A percentile compares a stretch with the other conserved stretches of the same genome.
phyloP scores from a whole-genome alignment of 2,113 vertebrate species.

The Guaruba guarouba region DNA sequence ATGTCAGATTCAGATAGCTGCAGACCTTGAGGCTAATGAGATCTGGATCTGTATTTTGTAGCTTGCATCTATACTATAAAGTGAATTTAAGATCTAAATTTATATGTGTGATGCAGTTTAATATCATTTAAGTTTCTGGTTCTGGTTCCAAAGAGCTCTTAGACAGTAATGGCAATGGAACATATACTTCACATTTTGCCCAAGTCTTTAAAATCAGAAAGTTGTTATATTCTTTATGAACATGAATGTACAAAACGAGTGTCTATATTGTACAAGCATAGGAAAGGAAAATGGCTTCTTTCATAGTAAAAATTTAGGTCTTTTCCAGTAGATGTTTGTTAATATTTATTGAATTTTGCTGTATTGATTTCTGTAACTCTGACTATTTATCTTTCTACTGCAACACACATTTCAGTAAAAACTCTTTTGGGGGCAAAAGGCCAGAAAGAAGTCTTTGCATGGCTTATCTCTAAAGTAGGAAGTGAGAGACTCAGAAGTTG shows the following conservation, averaged over 20 bases:
- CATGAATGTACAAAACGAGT: neutral
- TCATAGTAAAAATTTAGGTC: constrained; percentile 31
- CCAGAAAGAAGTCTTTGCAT: constrained; percentile 66
- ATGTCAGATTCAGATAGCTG: constrained; percentile 63
- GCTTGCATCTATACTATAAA: constrained; percentile 52
- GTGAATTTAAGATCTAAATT: constrained; percentile 65
- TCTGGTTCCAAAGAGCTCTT: constrained; percentile 50
- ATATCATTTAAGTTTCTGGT: constrained; percentile 49
- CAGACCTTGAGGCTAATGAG: constrained; percentile 65
- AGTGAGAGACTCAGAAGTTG: constrained; percentile 60
- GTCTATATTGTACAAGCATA: neutral
- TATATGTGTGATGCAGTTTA: constrained; percentile 49
- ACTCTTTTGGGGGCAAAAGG: constrained; percentile 68
- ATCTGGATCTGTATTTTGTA: constrained; percentile 65
- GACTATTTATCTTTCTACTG: constrained; percentile 67
- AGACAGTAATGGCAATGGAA: constrained; percentile 7
- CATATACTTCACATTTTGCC: neutral
- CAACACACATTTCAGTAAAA: constrained; percentile 67
- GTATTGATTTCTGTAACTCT: constrained; percentile 69
- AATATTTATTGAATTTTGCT: constrained; percentile 64
- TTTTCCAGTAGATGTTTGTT: constrained; percentile 40
- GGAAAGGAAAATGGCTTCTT: constrained; percentile 48
- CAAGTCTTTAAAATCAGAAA: constrained; percentile 11
- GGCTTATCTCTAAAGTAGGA: constrained; percentile 71
- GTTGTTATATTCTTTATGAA: neutral